Base-by-base conservation (phyloP, 1,140 invertebrate genomes). In the Anoplophora glabripennis region DNA sequence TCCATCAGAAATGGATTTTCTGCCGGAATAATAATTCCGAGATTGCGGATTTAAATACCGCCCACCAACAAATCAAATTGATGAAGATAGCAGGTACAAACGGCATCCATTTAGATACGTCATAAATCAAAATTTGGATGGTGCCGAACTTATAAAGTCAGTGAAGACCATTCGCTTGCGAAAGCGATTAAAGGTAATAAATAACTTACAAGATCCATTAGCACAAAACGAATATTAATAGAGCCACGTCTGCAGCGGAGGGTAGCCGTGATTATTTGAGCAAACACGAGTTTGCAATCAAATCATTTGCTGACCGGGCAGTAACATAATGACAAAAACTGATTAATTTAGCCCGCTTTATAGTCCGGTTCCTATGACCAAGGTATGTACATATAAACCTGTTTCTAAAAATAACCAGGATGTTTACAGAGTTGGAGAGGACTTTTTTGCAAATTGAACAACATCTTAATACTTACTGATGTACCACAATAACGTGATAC, bases 161-260 rank as follows among this genome's bases (percentile, higher is more conserved):
- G 42, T 57, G 56, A 57, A 57, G 46, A 34, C 44, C 61, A 47
- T 51, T 48, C 52, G 36, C 45, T 47, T 36, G 53, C 52, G 59
- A 60, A 60, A 59, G 63, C 61, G 61, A 66, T 66, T 66, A 66
- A 54, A 63, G 64, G 61, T 66, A 60, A 63, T 66, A 66, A 66
- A 66, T 66, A 66, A 66, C 64, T 60, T 66, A 52, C 60, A 66
- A 59, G 64, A 63, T 66, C 61, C 64, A 66, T 66, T 66, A 66
- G 58, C 49, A 44, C 52, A 60, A 60, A 66, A 66, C 64, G 61
- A 66, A 66, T 60, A 66, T 66, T 63, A 66, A 66, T 66, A 59
- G 64, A 59, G 58, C 52, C 54, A 48, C 46, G 51, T 28, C 44
- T 42, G 56, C 52, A 53, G 12, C 35, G 46, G 36, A 46, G 21